Percentiles rank a stretch among this genome's conserved stretches.
Evolutionary conservation across 2,797 vertebrate genomes (phyloP).

Genomic region (Psittacula derbiana): DNA sequence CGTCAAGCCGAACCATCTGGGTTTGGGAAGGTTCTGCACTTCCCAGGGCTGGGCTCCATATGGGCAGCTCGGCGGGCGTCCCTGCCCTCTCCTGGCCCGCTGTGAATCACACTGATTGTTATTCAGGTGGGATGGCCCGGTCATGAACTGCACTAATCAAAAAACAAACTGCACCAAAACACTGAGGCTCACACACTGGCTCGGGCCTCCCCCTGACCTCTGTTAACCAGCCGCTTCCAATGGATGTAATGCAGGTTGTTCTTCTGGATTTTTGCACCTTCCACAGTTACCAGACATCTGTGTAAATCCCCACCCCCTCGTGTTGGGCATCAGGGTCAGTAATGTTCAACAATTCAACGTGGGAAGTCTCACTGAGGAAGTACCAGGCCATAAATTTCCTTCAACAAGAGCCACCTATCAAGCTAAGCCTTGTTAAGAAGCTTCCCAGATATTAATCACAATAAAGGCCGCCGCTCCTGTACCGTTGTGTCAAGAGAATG

Average conservation of each 20-base stretch:
- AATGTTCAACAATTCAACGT: constrained; percentile 78
- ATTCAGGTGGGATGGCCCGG: constrained; percentile 73
- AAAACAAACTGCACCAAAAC: constrained; percentile 75
- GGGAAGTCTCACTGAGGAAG: constrained; percentile 82
- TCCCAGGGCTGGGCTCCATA: constrained; percentile 61
- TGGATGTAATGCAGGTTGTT: constrained; percentile 75
- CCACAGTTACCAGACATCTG: constrained; percentile 77
- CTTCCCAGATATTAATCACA: constrained; percentile 66
- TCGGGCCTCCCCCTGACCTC: constrained; percentile 69
- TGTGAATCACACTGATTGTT: constrained; percentile 71
- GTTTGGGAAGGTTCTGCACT: constrained; percentile 48
- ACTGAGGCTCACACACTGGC: constrained; percentile 64
- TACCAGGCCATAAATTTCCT: constrained; percentile 79
- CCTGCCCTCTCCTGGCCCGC: constrained; percentile 62
- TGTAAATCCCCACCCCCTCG: constrained; percentile 71
- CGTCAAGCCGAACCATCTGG: constrained; percentile 55
- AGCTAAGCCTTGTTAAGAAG: constrained; percentile 66
- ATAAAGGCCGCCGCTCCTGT: constrained; percentile 16
- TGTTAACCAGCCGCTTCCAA: constrained; percentile 72
- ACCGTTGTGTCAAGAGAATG: background rate
- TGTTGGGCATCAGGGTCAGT: constrained; percentile 78
- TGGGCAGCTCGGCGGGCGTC: constrained; percentile 21
- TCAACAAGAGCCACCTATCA: constrained; percentile 77
- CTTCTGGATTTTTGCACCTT: constrained; percentile 73
- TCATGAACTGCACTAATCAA: constrained; percentile 74